A percentile compares a stretch with the other conserved stretches of the same genome.
Conservation (phyloP, 2,888 invertebrate species). For the Trileptium ribeirensis region DNA sequence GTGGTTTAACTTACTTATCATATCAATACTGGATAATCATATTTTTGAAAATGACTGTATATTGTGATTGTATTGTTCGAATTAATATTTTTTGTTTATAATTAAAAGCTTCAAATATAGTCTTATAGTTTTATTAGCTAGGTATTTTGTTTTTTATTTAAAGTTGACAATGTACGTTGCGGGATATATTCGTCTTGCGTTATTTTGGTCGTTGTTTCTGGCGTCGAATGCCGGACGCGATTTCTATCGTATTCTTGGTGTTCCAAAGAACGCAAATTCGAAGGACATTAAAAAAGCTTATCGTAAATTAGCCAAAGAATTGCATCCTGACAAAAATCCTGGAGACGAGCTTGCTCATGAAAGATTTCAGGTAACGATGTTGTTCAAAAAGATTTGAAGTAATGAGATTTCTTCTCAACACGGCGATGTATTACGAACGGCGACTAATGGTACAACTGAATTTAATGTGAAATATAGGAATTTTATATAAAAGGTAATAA, state of each 20-base stretch:
- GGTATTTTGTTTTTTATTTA: neutral
- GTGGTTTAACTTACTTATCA: too few relatives aligned
- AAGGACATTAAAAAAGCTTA: slow-evolving; percentile 98
- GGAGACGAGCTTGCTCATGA: slow-evolving; percentile 84
- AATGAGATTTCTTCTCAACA: too few relatives aligned
- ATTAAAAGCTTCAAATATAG: neutral
- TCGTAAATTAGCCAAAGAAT: slow-evolving; percentile 82
- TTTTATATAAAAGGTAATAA: too few relatives aligned
- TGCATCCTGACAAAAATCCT: slow-evolving; percentile 95
- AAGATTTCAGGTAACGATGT: slow-evolving; percentile 77
- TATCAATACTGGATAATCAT: too few relatives aligned
- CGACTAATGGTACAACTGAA: too few relatives aligned
- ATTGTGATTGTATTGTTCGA: too few relatives aligned
- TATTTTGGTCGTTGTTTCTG: neutral
- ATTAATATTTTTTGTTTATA: too few relatives aligned
- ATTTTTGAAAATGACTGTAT: too few relatives aligned
- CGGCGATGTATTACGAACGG: too few relatives aligned
- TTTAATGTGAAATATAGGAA: too few relatives aligned
- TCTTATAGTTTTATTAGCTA: neutral
- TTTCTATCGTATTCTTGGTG: slow-evolving; percentile 58
- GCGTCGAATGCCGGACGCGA: slow-evolving; percentile 40
- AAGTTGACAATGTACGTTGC: neutral
- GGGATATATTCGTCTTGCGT: neutral
- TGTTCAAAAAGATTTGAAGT: too few relatives aligned
- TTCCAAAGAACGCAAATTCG: slow-evolving; percentile 72